phyloP scores from a whole-genome alignment of 53 echinoderm and acorn worm species.

The Temnopleurus reevesii region DNA sequence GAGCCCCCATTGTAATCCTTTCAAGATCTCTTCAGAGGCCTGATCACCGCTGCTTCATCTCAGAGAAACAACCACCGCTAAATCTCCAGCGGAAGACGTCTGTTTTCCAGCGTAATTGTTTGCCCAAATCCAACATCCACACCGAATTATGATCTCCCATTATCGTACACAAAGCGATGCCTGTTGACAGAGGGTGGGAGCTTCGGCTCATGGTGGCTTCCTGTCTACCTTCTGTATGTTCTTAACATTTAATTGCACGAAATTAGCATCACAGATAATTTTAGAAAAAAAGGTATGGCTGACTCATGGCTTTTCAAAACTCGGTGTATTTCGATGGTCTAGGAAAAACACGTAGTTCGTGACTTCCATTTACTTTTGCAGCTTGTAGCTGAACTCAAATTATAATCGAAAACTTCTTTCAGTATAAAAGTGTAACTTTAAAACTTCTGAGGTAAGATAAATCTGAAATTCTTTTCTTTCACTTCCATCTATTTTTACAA shows the following conservation, averaged over 20 bases:
- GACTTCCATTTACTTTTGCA: neutral
- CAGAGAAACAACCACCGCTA: too few species aligned
- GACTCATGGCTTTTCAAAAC: neutral
- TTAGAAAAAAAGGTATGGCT: neutral
- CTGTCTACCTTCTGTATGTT: neutral
- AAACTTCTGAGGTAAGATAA: neutral
- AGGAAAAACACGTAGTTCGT: neutral
- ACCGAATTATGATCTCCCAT: neutral
- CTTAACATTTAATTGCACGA: neutral
- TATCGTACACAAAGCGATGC: neutral
- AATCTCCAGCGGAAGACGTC: neutral
- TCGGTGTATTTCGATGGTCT: too few species aligned
- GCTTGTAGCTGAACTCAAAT: neutral
- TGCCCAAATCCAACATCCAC: neutral
- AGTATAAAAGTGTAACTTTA: neutral
- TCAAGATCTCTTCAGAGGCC: neutral
- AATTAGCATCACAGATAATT: neutral
- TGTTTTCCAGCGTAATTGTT: slow-evolving; percentile 33
- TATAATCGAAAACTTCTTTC: neutral
- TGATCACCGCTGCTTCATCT: neutral
- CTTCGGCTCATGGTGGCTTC: neutral
- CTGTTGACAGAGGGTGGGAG: neutral
- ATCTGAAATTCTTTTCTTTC: neutral
- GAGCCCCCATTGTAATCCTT: neutral
- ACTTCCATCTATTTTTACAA: neutral